Base-by-base conservation (phyloP, 2,113 vertebrate genomes). In the Lutjanus erythropterus region DNA sequence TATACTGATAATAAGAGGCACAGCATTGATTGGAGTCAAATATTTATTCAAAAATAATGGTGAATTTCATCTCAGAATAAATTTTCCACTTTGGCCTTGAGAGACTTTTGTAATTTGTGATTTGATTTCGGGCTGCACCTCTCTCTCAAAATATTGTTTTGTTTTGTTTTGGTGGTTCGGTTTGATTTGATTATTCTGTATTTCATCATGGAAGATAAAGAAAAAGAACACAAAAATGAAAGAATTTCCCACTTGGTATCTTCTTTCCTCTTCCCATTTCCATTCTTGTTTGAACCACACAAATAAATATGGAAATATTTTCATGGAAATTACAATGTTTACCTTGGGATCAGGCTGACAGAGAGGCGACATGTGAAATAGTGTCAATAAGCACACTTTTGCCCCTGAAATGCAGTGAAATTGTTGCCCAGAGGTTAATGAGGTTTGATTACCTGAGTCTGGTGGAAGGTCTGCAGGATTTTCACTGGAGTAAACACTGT, bases 401-500 rank as follows among this genome's bases (percentile, higher is more conserved):
- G 7, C 15, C 27, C 0, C 15, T 60, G 53, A 68, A 62, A 64
- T 25, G 19, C 21, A 27, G 21, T 29, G 25, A 31, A 16, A 19
- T 23, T 6, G 9, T 41, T 46, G 18, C 58, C 39, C 9, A 2
- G 19, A 67, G 59, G 71, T 41, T 60, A 53, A 50, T 83, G 6
- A 66, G 16, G 21, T 81, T 70, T 79, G 47, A 68, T 76, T 10
- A 60, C 21, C 59, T 69, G 65, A 52, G n/a, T 37, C 31, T 16
- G 21, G 25, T n/a, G 42, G 31, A 31, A 12, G 39, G 23, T 61
- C 11, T 52, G 47, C 69, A 66, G 47, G 29, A 37, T 71, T 87
- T 78, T 56, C 47, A 62, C 50, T 46, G 47, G 39, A 5, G 44
- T 74, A 79, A 80, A 86, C 50, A 74, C 1, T 46, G 27, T 8